phyloP scores from a whole-genome alignment of 35 echinoderm and acorn worm genomes.

The Apostichopus parvimensis region DNA sequence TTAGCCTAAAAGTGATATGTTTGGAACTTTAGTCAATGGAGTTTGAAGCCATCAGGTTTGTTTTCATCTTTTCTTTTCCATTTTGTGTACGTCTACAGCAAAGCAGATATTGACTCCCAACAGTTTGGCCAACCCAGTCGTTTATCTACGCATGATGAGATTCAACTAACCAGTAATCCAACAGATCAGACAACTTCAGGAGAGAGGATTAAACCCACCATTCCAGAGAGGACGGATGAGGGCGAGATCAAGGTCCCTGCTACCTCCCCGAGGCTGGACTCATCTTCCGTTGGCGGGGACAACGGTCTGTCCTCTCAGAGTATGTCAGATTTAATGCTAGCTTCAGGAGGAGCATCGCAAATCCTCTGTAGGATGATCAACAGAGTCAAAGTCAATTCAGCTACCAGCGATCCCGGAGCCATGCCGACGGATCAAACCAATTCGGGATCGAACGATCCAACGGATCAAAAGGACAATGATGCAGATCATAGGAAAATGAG shows the following conservation, averaged over 20 bases:
- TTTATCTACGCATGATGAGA: neutral
- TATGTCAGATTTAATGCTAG: constrained; percentile 76
- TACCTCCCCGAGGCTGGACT: neutral
- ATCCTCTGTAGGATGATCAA: constrained; percentile 74
- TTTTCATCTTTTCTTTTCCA: neutral
- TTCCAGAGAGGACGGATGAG: neutral
- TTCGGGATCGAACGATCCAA: neutral
- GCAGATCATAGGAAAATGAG: neutral
- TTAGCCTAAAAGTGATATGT: too few relatives aligned
- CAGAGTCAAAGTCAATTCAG: constrained; percentile 53
- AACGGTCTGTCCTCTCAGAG: constrained; percentile 22
- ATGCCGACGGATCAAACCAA: constrained; percentile 21
- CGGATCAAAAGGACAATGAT: constrained; percentile 31
- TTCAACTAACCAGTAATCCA: constrained; percentile 26
- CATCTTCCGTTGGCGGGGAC: neutral
- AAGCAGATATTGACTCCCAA: constrained; percentile 52
- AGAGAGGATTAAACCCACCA: neutral
- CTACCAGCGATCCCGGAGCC: constrained; percentile 9
- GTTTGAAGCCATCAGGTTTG: too few relatives aligned
- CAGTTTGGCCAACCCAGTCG: constrained; percentile 5
- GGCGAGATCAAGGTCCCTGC: neutral
- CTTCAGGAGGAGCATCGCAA: constrained; percentile 67
- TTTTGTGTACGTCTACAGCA: constrained; percentile 6
- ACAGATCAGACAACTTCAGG: neutral
- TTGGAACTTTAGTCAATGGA: too few relatives aligned